These are phyloP conservation scores for Rhineura floridana DNA, from an alignment of 2,113 vertebrate genomes.

Conservation along the genomic window DNA sequence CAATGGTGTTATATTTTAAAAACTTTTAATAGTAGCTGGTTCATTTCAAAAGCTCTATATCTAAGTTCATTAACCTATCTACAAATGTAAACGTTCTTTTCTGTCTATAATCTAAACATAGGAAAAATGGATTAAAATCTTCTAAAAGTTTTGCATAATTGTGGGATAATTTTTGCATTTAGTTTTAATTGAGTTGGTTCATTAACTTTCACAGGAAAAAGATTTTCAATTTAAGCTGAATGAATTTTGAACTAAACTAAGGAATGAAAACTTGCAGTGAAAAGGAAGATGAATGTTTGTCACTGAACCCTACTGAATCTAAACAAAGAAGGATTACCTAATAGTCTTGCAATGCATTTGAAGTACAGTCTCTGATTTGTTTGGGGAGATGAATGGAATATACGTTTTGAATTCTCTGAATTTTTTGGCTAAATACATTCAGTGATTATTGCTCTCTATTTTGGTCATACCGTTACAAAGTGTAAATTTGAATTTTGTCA, in stretches of 20 bases:
- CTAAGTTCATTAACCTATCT: conserved; percentile 73
- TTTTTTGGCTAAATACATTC: conserved; percentile 72
- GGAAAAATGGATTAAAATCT: conserved; percentile 53
- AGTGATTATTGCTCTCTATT: conserved; percentile 74
- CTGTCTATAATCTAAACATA: conserved; percentile 53
- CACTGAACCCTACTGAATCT: conserved; percentile 81
- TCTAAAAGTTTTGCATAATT: conserved; percentile 65
- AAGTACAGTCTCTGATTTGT: conserved; percentile 87
- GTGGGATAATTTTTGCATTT: conserved; percentile 58
- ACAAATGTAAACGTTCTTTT: conserved; percentile 66
- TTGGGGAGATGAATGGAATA: conserved; percentile 80
- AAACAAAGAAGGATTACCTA: conserved; percentile 90
- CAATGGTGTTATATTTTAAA: conserved; percentile 42
- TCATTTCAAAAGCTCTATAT: conserved; percentile 74
- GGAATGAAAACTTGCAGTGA: conserved; percentile 71
- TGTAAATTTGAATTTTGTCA: conserved; percentile 67
- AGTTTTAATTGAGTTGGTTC: conserved; percentile 55
- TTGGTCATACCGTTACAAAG: conserved; percentile 62
- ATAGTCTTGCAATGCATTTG: conserved; percentile 88
- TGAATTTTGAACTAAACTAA: conserved; percentile 54
- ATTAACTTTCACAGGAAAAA: conserved; percentile 46
- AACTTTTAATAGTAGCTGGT: conserved; percentile 69
- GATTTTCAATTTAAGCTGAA: conserved; percentile 42
- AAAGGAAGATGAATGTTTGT: conserved; percentile 83
- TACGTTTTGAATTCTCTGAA: conserved; percentile 78